Conservation (phyloP, 2,797 vertebrate genomes). For the Sebastes aleutianus region DNA sequence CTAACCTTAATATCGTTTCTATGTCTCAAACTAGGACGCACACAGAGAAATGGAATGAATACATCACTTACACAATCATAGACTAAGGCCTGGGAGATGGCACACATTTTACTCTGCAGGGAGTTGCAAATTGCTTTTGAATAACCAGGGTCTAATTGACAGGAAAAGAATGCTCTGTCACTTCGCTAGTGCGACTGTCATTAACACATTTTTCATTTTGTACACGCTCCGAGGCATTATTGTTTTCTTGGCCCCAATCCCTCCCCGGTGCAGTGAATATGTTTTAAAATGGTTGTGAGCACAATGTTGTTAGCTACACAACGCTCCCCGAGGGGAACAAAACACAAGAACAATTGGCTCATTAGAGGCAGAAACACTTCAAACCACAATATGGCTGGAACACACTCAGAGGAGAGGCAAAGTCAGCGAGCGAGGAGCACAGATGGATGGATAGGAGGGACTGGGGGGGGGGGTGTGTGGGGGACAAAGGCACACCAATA, state of each 20-base stretch:
- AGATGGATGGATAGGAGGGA: slow-evolving; percentile 61
- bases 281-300: slow-evolving; percentile 74
- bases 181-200: slow-evolving; percentile 55
- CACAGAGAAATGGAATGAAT: slow-evolving; percentile 59
- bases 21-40: slow-evolving; percentile 58
- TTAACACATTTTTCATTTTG: slow-evolving; percentile 77
- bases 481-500: slow-evolving; percentile 19
- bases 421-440: slow-evolving; percentile 61
- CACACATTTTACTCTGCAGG: slow-evolving; percentile 65
- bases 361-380: slow-evolving; percentile 74
- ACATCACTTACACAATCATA: slow-evolving; percentile 62
- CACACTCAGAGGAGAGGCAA: slow-evolving; percentile 63
- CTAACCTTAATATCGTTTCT: slow-evolving; percentile 49
- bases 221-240: slow-evolving; percentile 68
- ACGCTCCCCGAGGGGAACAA: slow-evolving; percentile 62
- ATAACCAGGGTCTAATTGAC: slow-evolving; percentile 78
- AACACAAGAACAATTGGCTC: slow-evolving; percentile 78
- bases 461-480: background rate
- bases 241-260: slow-evolving; percentile 68
- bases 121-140: slow-evolving; percentile 76
- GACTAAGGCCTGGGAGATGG: slow-evolving; percentile 47
- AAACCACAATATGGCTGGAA: slow-evolving; percentile 67
- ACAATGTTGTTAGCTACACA: slow-evolving; percentile 73
- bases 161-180: slow-evolving; percentile 72
- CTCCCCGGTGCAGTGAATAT: slow-evolving; percentile 67